These are phyloP conservation scores for Callaeas wilsoni DNA, from an alignment of 2,113 vertebrate species.

Conservation along the genomic window DNA sequence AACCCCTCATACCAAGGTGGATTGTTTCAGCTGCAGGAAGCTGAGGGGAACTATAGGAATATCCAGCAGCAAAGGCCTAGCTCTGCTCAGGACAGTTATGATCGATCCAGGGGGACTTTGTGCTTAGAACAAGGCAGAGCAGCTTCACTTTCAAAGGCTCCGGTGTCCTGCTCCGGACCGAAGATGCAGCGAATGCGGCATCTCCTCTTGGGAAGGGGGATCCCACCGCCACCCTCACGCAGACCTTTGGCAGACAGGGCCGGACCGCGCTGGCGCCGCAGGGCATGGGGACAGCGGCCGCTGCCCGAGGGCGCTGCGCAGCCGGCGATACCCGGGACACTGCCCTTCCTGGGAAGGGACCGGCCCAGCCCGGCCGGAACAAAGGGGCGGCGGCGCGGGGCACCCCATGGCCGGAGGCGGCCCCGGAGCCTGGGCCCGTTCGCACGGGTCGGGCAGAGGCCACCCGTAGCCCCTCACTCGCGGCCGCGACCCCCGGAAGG, in stretches of 20 bases:
- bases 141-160: rapidly evolving
- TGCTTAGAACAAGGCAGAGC: rapidly evolving
- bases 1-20: no score
- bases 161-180: rapidly evolving
- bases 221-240: neutral
- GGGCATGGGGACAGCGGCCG: neutral
- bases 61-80: no score
- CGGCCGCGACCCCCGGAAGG: neutral
- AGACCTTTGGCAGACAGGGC: rapidly evolving
- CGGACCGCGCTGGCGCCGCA: no score
- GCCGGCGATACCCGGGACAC: neutral
- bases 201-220: rapidly evolving
- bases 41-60: rapidly evolving
- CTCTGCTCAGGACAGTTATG: rapidly evolving
- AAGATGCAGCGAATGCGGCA: neutral
- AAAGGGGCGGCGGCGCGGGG: neutral
- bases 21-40: neutral
- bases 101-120: rapidly evolving
- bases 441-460: no score
- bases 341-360: neutral
- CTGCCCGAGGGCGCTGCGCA: neutral
- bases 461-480: neutral
- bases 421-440: neutral
- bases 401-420: neutral
- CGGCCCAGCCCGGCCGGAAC: neutral